These are phyloP conservation scores for Tonatia bakeri DNA, from an alignment of 2,113 vertebrate species.

Conservation along the genomic window DNA sequence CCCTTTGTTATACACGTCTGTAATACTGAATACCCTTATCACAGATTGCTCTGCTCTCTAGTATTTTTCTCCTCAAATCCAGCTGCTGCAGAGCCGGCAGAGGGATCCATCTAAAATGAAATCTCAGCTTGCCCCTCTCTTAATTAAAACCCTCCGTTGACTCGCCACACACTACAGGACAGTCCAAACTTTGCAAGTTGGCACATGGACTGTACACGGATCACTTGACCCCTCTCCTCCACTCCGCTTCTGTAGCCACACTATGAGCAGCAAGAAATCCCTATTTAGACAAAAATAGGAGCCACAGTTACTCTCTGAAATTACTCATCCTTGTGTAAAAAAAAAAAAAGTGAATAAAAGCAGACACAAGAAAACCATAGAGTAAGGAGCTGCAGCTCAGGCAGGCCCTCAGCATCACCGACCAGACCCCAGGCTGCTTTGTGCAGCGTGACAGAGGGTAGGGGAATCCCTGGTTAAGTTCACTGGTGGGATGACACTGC, in stretches of 20 bases:
- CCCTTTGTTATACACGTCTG: not conserved
- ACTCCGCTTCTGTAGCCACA: not conserved
- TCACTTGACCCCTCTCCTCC: not conserved
- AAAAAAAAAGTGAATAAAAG: not conserved
- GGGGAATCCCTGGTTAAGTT: not conserved
- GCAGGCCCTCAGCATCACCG: not conserved
- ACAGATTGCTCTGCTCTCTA: not conserved
- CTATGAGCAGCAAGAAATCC: not conserved
- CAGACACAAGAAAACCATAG: not conserved
- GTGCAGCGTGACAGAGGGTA: not conserved
- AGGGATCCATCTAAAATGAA: not conserved
- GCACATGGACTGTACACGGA: no score
- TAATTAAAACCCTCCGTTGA: not conserved
- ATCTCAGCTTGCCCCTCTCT: not conserved
- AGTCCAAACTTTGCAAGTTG: not conserved
- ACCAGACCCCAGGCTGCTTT: not conserved
- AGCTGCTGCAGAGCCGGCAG: not conserved
- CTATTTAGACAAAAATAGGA: not conserved
- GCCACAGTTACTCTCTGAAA: not conserved
- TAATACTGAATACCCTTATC: not conserved
- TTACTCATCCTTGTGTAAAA: not conserved
- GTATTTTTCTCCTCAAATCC: not conserved
- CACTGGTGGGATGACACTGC: no score
- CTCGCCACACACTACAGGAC: not conserved
- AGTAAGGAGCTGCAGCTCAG: rapidly evolving